Evolutionary conservation across 1,140 invertebrate species (phyloP).

Genomic region (Lucilia cuprina): DNA sequence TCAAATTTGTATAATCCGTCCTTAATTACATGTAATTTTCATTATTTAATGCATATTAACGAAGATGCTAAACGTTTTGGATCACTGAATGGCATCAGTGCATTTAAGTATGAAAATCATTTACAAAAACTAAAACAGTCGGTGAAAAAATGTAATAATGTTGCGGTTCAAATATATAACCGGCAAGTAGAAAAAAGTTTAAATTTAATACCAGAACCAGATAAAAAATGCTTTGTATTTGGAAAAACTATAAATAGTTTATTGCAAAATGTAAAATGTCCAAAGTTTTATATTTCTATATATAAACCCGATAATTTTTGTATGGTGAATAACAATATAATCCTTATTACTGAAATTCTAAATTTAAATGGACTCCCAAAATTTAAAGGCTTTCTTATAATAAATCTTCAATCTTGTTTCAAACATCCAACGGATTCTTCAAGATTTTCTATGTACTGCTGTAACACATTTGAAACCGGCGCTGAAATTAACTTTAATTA

Average conservation of each 20-base stretch:
- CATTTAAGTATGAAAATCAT: slow-evolving; percentile 42
- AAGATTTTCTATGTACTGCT: slow-evolving; percentile 34
- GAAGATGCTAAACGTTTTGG: slow-evolving; percentile 40
- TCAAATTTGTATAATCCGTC: no score
- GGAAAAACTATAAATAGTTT: background rate
- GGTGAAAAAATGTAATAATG: slow-evolving; percentile 36
- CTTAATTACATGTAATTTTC: slow-evolving; percentile 40
- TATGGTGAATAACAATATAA: background rate
- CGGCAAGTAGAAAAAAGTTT: slow-evolving; percentile 37
- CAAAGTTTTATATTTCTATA: no score
- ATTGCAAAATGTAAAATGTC: background rate
- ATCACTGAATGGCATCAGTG: slow-evolving; percentile 37
- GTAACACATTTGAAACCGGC: slow-evolving; percentile 15
- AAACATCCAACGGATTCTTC: slow-evolving; percentile 35
- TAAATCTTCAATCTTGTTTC: slow-evolving; percentile 37
- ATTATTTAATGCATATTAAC: slow-evolving; percentile 40
- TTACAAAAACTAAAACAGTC: slow-evolving; percentile 36
- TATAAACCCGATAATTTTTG: slow-evolving; percentile 23
- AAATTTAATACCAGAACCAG: background rate
- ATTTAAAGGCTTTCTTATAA: slow-evolving; percentile 37
- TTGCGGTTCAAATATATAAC: slow-evolving; percentile 40
- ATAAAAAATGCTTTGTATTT: background rate
- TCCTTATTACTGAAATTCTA: background rate
- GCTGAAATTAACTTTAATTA: no score
- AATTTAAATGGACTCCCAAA: background rate